phyloP scores from a whole-genome alignment of 2,113 vertebrate species.

The Myrmophylax atrothorax region DNA sequence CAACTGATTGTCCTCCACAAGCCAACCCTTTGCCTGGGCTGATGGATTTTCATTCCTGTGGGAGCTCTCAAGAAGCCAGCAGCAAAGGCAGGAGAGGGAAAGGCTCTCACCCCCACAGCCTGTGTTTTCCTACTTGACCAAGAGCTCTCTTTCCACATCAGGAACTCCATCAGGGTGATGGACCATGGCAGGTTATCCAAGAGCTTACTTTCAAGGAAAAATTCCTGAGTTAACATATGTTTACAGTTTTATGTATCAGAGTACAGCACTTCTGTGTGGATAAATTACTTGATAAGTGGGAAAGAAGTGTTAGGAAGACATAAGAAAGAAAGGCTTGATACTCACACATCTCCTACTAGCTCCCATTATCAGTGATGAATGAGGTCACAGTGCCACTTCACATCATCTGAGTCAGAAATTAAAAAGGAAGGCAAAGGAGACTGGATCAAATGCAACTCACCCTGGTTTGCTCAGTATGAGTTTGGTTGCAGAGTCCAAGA shows the following conservation, averaged over 20 bases:
- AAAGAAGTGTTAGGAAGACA: not conserved
- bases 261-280: not conserved
- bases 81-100: not conserved
- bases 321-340: not conserved
- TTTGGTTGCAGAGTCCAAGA: not conserved
- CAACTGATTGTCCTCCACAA: not conserved
- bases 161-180: not conserved
- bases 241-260: not conserved
- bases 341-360: not conserved
- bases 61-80: not conserved
- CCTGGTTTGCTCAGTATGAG: not conserved
- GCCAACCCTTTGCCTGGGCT: not conserved
- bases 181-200: not conserved
- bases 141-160: not conserved
- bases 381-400: not conserved
- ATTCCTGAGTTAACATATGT: not conserved
- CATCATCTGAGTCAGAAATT: not conserved
- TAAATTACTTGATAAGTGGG: not conserved
- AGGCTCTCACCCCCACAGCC: fast-evolving
- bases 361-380: not conserved
- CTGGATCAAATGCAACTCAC: not conserved
- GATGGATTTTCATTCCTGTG: not conserved
- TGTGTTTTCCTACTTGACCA: not conserved
- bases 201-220: not conserved
- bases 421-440: not conserved